Conservation (phyloP, 2,797 vertebrate genomes). For the Pipistrellus nathusii region DNA sequence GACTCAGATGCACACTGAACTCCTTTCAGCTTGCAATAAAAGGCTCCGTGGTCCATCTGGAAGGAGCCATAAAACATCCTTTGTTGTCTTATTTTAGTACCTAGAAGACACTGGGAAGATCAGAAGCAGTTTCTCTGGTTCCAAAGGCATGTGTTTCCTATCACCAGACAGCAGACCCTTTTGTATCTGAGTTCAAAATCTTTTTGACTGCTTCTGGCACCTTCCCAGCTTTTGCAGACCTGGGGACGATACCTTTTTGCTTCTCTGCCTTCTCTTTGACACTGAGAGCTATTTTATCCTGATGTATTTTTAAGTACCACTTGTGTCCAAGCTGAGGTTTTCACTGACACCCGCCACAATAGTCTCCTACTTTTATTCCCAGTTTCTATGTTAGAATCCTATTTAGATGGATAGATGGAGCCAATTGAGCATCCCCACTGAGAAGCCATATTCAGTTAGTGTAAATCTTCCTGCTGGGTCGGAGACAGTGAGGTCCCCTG, state of each 20-base stretch:
- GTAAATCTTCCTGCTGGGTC: constrained; percentile 60
- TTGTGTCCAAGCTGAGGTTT: background rate
- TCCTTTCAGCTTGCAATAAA: background rate
- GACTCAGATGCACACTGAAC: constrained; percentile 53
- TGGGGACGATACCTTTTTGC: background rate
- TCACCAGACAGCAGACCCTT: constrained; percentile 19
- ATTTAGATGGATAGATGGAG: constrained; percentile 48
- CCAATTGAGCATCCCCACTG: background rate
- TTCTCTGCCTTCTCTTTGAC: constrained; percentile 13
- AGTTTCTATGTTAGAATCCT: constrained; percentile 37
- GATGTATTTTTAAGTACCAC: background rate
- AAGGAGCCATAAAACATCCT: constrained; percentile 52
- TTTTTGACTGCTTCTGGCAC: constrained; percentile 28
- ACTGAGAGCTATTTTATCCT: background rate
- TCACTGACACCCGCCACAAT: background rate
- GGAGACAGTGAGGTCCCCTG: constrained; percentile 37
- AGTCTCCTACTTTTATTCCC: constrained; percentile 27
- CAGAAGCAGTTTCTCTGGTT: background rate
- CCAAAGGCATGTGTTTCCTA: constrained; percentile 52
- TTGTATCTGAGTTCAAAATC: constrained; percentile 9
- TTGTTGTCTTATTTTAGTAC: constrained; percentile 61
- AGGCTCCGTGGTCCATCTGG: background rate
- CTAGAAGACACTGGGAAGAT: constrained; percentile 50
- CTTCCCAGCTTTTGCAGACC: background rate
- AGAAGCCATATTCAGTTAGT: constrained; percentile 15